Base-by-base conservation (phyloP, 2,113 vertebrate species). In the Alligator sinensis region DNA sequence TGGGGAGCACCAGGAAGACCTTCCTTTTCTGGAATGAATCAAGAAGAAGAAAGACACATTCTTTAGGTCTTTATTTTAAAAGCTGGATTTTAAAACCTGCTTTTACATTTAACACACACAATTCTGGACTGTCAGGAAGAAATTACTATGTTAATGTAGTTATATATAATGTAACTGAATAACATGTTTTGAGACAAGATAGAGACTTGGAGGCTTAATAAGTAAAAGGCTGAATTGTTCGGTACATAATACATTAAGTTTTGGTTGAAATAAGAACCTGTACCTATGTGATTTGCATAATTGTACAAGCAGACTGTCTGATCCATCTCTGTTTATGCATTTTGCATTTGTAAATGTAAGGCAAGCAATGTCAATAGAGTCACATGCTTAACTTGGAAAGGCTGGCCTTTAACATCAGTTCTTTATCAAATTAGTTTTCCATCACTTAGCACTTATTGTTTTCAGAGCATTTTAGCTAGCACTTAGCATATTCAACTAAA, bases 211-310 rank as follows among this genome's bases (percentile, higher is more conserved):
- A 55, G 28, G 27, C 14, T 9, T 70, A 61, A n/a, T 80, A 75
- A 82, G 22, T 82, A 90, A 91, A 96, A 70, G n/a, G 89, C 5
- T 9, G 58, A 63, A 27, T 87, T 82, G 72, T 5, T 84, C 64
- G 4, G 15, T 77, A 90, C 75, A 11, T 2, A 16, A 47, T 72
- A 88, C 88, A n/a, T 17, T 76, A 57, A 54, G 72, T 80, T 84
- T 24, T 90, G 47, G 12, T n/a, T 82, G 77, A 66, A 80, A 47
- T 80, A 70, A 1, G 5, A 38, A 4, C 12, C 55, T 3, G 9
- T 54, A n/a, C 3, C 21, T 74, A 38, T 1, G 14, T 21, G 30
- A 11, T 27, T 47, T 11, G 25, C 1, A 0, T 58, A 57, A 17
- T 11, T 0, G 0, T 62, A 59, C 4, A 8, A 78, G 21, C 14